These are phyloP conservation scores for Morpho helenor DNA, from an alignment of 2,888 invertebrate species.

Conservation along the genomic window DNA sequence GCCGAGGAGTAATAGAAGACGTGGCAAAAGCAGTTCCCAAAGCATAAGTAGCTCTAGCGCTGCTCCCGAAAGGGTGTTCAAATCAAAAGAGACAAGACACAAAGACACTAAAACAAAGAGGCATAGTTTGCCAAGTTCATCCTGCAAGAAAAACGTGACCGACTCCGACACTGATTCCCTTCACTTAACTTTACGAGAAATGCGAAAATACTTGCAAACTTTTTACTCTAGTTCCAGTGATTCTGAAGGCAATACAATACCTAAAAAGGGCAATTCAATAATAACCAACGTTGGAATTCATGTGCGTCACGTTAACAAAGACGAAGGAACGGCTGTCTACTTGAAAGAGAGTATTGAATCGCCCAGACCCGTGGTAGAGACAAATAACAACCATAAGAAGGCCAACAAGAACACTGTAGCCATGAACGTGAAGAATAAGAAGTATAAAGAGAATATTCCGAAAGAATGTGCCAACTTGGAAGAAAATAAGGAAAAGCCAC, in stretches of 20 bases:
- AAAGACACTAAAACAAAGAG: constrained; percentile 79
- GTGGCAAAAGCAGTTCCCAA: constrained; percentile 56
- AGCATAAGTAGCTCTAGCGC: constrained; percentile 39
- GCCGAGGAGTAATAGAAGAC: constrained; percentile 57
- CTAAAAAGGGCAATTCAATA: constrained; percentile 69
- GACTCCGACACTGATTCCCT: constrained; percentile 83
- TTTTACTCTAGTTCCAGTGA: constrained; percentile 88
- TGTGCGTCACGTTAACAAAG: constrained; percentile 53
- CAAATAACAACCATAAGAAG: constrained; percentile 71
- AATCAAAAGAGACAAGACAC: constrained; percentile 49
- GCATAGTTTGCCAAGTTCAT: constrained; percentile 84
- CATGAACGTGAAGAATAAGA: constrained; percentile 81
- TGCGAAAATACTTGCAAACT: constrained; percentile 89
- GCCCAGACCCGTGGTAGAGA: constrained; percentile 47
- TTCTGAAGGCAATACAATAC: constrained; percentile 74
- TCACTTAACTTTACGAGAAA: constrained; percentile 91
- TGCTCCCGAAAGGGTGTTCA: constrained; percentile 44
- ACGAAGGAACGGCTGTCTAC: constrained; percentile 44
- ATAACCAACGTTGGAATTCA: constrained; percentile 66
- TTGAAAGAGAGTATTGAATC: constrained; percentile 57
- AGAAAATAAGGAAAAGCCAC: constrained; percentile 65
- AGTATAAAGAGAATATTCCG: constrained; percentile 65
- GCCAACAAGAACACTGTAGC: constrained; percentile 76
- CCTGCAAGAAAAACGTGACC: constrained; percentile 71
- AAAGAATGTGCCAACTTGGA: constrained; percentile 48